Percentiles rank a stretch among this genome's conserved stretches.
Conservation (phyloP, 2,888 invertebrate species). For the Epirrita christyi region DNA sequence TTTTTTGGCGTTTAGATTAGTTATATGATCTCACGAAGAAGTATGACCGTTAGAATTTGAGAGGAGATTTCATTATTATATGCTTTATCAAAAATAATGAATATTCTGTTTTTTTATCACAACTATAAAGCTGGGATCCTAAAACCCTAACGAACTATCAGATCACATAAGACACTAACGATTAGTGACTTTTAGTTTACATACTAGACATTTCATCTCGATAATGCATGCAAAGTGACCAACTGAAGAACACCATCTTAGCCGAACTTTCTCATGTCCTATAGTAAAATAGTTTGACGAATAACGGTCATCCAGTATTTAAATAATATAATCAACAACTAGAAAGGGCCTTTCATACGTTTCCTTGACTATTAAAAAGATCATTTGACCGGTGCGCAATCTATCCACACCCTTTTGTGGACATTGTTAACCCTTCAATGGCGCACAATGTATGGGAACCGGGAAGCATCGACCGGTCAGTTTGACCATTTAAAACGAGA, state of each 20-base stretch:
- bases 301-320: constrained; percentile 77
- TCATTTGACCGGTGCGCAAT: constrained; percentile 80
- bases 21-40: constrained; percentile 4
- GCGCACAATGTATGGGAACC: constrained; percentile 76
- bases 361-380: constrained; percentile 76
- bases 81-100: not conserved
- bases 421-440: constrained; percentile 75
- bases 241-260: constrained; percentile 22
- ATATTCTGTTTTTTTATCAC: too few relatives aligned
- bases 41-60: constrained; percentile 18
- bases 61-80: not conserved
- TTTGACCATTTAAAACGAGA: constrained; percentile 68
- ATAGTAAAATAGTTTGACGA: constrained; percentile 70
- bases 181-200: constrained; percentile 1
- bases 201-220: constrained; percentile 4
- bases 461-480: constrained; percentile 70
- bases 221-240: constrained; percentile 25
- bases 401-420: constrained; percentile 82
- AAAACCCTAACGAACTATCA: not conserved
- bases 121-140: not conserved
- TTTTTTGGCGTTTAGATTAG: not conserved
- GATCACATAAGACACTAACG: not conserved
- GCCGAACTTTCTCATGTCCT: constrained; percentile 74
- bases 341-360: constrained; percentile 79
- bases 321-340: constrained; percentile 79